phyloP scores from a whole-genome alignment of 2,797 vertebrate genomes.

The Labeo calbasu region DNA sequence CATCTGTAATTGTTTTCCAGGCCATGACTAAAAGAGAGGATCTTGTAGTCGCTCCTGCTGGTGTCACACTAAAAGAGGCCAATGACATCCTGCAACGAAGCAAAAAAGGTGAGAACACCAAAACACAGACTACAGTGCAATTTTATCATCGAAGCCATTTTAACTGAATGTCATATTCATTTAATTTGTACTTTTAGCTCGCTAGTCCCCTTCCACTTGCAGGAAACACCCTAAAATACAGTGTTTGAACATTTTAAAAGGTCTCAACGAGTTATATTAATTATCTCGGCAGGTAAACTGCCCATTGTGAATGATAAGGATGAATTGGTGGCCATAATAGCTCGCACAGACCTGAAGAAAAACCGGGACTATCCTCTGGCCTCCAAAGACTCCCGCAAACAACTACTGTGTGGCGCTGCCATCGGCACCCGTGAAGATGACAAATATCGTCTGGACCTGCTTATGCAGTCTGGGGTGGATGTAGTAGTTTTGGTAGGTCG shows the following conservation, averaged over 20 bases:
- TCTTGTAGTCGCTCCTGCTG: constrained; percentile 87
- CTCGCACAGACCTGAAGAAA: constrained; percentile 92
- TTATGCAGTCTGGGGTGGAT: constrained; percentile 89
- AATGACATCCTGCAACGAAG: constrained; percentile 95
- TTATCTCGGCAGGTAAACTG: constrained; percentile 83
- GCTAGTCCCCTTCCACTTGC: not conserved
- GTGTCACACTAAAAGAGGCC: constrained; percentile 92
- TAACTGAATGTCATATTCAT: not conserved
- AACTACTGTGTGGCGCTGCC: constrained; percentile 91
- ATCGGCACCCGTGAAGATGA: constrained; percentile 93
- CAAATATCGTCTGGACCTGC: constrained; percentile 90
- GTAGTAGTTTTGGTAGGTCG: constrained; percentile 87
- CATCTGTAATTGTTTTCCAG: constrained; percentile 66
- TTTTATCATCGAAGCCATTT: not conserved
- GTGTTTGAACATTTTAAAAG: not conserved
- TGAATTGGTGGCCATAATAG: constrained; percentile 91
- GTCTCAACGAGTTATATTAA: not conserved
- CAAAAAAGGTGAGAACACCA: constrained; percentile 85
- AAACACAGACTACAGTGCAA: not conserved
- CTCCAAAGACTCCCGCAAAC: constrained; percentile 92
- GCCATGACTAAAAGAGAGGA: constrained; percentile 94
- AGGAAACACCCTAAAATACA: not conserved
- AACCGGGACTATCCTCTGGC: constrained; percentile 93
- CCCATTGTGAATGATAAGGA: constrained; percentile 92
- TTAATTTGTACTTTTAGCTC: not conserved